phyloP scores from a whole-genome alignment of 2,797 vertebrate genomes.

The Sebastes iracundus region DNA sequence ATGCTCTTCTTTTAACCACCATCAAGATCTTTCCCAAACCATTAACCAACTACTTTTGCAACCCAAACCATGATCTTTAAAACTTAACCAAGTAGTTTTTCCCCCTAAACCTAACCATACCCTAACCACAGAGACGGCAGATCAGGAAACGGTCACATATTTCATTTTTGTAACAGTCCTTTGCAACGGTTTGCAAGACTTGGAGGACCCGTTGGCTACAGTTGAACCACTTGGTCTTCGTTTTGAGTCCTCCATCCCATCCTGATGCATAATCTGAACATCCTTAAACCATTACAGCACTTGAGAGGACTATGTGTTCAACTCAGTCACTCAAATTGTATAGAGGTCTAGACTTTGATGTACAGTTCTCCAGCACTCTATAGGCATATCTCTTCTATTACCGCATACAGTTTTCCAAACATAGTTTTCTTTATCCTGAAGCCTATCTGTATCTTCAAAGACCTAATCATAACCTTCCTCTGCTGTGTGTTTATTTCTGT shows the following conservation, averaged over 20 bases:
- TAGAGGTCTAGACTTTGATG: slow-evolving; percentile 14
- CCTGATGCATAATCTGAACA: slow-evolving; percentile 3
- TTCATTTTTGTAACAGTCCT: background rate
- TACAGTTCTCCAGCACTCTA: background rate
- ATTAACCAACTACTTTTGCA: background rate
- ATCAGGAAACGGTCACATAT: background rate
- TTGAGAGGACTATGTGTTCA: background rate
- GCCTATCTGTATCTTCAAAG: slow-evolving; percentile 71
- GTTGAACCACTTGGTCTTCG: background rate
- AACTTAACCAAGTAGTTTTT: background rate
- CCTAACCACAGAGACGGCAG: background rate
- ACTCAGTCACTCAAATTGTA: background rate
- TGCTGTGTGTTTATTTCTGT: slow-evolving; percentile 76
- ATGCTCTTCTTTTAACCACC: background rate
- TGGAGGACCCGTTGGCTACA: background rate
- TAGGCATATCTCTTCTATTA: slow-evolving; percentile 40
- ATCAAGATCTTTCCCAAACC: background rate
- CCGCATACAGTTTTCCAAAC: slow-evolving; percentile 42
- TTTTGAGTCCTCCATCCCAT: background rate
- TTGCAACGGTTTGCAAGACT: background rate
- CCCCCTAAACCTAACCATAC: background rate
- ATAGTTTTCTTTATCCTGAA: slow-evolving; percentile 49
- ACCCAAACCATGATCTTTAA: background rate
- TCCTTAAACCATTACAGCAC: slow-evolving; percentile 17
- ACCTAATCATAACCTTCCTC: slow-evolving; percentile 77